Conservation (phyloP, 2,888 invertebrate species). For the Temnothorax rugatulus region DNA sequence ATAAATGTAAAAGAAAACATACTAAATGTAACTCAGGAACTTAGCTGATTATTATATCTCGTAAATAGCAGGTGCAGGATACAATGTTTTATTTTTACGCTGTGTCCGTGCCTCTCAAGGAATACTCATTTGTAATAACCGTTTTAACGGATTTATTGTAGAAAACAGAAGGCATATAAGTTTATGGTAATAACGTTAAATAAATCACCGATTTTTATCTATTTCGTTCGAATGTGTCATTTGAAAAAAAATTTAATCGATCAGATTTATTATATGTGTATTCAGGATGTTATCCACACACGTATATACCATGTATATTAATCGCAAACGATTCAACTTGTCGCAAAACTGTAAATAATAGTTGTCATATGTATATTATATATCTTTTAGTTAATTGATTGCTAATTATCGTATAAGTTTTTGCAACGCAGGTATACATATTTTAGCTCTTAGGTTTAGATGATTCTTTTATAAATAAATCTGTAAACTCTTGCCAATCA, state of each 20-base stretch:
- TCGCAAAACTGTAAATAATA: constrained; percentile 40
- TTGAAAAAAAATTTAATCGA: background rate
- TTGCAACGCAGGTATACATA: constrained; percentile 64
- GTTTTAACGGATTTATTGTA: constrained; percentile 28
- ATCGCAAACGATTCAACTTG: background rate
- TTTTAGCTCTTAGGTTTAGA: constrained; percentile 77
- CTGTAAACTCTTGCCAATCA: constrained; percentile 12
- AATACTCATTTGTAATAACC: constrained; percentile 70
- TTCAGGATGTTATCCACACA: background rate
- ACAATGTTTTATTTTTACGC: background rate
- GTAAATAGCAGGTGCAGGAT: constrained; percentile 1
- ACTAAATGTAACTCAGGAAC: constrained; percentile 51
- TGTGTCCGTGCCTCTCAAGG: constrained; percentile 30
- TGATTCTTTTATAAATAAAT: constrained; percentile 78
- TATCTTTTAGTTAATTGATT: constrained; percentile 35
- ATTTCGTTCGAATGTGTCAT: background rate
- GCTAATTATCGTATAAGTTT: constrained; percentile 63
- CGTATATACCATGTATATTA: background rate
- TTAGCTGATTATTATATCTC: constrained; percentile 29
- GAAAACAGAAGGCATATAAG: background rate
- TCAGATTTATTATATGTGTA: background rate
- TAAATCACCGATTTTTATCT: constrained; percentile 9
- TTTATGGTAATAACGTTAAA: background rate
- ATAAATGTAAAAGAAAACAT: constrained; percentile 1
- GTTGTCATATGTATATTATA: background rate